Conservation (phyloP, 2,888 invertebrate species). For the Lucinisca nassula region DNA sequence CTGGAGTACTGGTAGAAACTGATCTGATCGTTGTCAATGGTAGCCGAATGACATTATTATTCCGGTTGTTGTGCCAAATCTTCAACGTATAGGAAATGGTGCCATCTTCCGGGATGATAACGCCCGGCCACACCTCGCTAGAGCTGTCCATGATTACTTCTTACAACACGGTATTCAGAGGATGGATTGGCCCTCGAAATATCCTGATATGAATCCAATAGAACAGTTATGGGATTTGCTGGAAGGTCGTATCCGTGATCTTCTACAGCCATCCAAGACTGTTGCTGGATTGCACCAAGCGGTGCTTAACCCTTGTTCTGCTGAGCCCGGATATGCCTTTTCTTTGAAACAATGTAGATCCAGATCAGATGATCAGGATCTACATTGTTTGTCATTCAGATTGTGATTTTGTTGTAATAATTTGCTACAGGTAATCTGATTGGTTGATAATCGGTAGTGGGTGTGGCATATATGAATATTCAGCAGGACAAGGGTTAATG, state of each 20-base stretch:
- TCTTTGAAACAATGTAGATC: too few species aligned
- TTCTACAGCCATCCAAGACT: not conserved
- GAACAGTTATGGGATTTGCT: not conserved
- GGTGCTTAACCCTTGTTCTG: too few species aligned
- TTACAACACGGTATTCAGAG: not conserved
- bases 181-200: not conserved
- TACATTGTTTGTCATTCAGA: too few species aligned
- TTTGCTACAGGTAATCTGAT: too few species aligned
- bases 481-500: too few species aligned
- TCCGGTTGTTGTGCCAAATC: not conserved
- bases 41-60: not conserved
- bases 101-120: not conserved
- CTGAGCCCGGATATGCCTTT: too few species aligned
- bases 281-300: not conserved
- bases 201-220: not conserved
- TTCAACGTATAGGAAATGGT: not conserved
- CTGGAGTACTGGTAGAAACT: not conserved
- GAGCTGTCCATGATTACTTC: not conserved
- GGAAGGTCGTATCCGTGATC: not conserved
- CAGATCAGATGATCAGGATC: too few species aligned
- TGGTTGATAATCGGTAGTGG: too few species aligned
- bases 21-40: not conserved
- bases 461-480: too few species aligned
- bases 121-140: not conserved
- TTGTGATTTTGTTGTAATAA: too few species aligned